Percentiles rank a stretch among this genome's conserved stretches.
Conservation (phyloP, 2,113 vertebrate species). For the Notarius lentiginosus region DNA sequence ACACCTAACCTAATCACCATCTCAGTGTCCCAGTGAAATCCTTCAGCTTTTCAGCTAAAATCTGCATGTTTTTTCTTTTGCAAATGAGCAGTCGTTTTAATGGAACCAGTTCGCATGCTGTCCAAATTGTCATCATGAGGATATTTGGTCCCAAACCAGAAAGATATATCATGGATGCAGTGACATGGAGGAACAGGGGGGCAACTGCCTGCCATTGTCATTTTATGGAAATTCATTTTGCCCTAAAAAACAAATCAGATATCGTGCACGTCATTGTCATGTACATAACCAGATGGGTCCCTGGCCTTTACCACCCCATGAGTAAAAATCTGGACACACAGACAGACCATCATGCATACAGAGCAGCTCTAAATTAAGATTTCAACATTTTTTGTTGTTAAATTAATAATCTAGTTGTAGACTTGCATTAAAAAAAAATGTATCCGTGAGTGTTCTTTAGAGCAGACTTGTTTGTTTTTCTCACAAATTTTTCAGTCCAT, state of each 20-base stretch:
- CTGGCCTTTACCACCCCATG: not conserved
- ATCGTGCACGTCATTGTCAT: not conserved
- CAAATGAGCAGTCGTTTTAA: not conserved
- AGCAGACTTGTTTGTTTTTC: not conserved
- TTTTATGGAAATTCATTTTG: not conserved
- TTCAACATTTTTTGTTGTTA: not conserved
- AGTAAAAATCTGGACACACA: conserved; percentile 12
- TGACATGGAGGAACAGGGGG: not conserved
- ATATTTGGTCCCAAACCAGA: not conserved
- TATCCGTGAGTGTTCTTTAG: not conserved
- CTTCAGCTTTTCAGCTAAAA: not conserved
- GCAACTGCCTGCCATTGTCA: not conserved
- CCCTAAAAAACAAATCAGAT: not conserved
- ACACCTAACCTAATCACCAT: not conserved
- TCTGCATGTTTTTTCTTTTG: not conserved
- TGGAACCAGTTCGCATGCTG: not conserved
- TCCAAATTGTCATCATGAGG: not conserved
- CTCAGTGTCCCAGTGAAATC: not conserved
- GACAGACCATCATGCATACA: not conserved
- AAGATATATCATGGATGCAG: not conserved
- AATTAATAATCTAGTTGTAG: not conserved
- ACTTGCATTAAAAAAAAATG: not conserved
- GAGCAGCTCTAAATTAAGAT: not conserved
- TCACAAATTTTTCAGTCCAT: not conserved
- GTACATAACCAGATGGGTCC: not conserved